These are phyloP conservation scores for Helleia helle DNA, from an alignment of 2,888 invertebrate species.

Conservation along the genomic window DNA sequence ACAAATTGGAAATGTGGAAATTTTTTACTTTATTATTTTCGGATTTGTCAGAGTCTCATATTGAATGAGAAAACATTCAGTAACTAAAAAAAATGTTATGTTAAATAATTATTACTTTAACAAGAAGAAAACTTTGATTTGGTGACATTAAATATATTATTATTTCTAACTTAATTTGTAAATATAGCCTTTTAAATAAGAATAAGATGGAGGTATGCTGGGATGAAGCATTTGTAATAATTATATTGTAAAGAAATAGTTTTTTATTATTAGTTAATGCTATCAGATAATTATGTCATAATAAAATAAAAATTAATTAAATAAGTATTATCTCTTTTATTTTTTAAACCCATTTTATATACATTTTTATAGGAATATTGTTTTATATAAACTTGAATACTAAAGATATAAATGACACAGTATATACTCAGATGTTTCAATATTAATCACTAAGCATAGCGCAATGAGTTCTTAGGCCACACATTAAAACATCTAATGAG, in stretches of 20 bases:
- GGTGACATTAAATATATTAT: constrained; percentile 21
- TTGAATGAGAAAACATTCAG: no score
- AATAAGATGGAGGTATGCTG: constrained; percentile 1
- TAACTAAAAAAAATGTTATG: no score
- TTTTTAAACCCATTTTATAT: constrained; percentile 6
- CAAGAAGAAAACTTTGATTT: constrained; percentile 5
- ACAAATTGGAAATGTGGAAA: no score
- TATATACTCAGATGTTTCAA: constrained; percentile 1
- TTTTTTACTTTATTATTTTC: no score
- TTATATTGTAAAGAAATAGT: constrained; percentile 39
- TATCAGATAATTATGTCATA: constrained; percentile 48
- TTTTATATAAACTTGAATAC: constrained; percentile 1
- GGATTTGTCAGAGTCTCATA: no score
- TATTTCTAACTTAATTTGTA: constrained; percentile 24
- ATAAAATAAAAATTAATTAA: constrained; percentile 49
- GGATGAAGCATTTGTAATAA: constrained; percentile 36
- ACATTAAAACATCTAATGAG: constrained; percentile 21
- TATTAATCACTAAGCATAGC: no score
- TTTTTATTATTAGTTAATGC: constrained; percentile 46
- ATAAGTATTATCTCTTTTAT: constrained; percentile 24
- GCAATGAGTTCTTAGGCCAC: constrained; percentile 16
- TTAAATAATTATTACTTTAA: not conserved
- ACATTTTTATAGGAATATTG: not conserved
- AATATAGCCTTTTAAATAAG: constrained; percentile 31
- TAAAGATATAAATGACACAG: constrained; percentile 3